Evolutionary conservation across 2,797 vertebrate species (phyloP).

Genomic region (Toxotes lorentzi): DNA sequence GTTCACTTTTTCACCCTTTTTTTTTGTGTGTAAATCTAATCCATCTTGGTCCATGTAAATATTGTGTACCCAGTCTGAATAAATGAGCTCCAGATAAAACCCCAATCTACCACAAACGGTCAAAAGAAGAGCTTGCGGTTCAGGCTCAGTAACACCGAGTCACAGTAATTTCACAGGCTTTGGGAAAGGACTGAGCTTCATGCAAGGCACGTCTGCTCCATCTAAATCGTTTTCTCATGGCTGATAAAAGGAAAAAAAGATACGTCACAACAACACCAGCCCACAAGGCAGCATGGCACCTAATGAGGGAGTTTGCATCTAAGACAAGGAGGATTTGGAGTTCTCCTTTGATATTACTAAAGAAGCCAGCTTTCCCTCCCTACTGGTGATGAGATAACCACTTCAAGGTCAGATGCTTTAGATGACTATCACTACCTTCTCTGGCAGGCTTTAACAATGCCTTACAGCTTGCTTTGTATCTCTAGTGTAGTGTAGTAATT

Average conservation of each 20-base stretch:
- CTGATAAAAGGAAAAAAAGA: conserved; percentile 74
- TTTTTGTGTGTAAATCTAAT: conserved; percentile 31
- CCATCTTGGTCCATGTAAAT: conserved; percentile 55
- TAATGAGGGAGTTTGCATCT: conserved; percentile 80
- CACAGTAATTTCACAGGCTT: conserved; percentile 64
- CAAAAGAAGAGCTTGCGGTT: conserved; percentile 51
- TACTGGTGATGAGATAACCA: conserved; percentile 76
- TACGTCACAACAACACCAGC: conserved; percentile 64
- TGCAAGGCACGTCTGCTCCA: conserved; percentile 73
- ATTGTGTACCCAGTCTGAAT: conserved; percentile 55
- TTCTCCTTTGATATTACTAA: conserved; percentile 75
- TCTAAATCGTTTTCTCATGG: conserved; percentile 71
- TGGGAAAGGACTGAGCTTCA: conserved; percentile 54
- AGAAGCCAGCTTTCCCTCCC: conserved; percentile 69
- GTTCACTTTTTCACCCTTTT: conserved; percentile 39
- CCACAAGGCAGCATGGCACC: conserved; percentile 69
- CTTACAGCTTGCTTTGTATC: conserved; percentile 57
- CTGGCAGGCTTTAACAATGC: conserved; percentile 72
- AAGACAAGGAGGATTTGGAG: conserved; percentile 75
- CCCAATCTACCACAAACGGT: conserved; percentile 45
- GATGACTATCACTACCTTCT: conserved; percentile 75
- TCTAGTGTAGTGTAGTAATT: conserved; percentile 63
- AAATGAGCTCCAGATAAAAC: conserved; percentile 66
- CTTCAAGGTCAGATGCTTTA: conserved; percentile 80
- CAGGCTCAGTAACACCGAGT: conserved; percentile 59